phyloP scores from a whole-genome alignment of 2,113 vertebrate species.

The Vicugna pacos region DNA sequence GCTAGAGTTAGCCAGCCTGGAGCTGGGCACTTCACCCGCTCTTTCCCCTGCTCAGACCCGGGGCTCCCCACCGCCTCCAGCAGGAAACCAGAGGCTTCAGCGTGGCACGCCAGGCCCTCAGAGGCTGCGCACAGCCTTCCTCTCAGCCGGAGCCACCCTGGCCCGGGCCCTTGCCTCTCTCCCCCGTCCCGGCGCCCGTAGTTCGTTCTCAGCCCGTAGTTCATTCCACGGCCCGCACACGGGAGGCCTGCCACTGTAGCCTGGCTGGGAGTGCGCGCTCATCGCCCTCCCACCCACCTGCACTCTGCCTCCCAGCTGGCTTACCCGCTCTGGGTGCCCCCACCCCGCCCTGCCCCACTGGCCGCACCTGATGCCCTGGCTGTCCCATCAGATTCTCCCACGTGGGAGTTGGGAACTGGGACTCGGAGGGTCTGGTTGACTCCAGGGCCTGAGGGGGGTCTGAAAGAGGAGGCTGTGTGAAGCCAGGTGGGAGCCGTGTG shows the following conservation, averaged over 20 bases:
- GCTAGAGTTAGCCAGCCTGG: rapidly evolving
- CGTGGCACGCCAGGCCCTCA: rapidly evolving
- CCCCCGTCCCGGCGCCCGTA: rapidly evolving
- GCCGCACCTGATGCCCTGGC: neutral
- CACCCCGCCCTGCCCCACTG: too few species aligned
- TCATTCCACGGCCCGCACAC: rapidly evolving
- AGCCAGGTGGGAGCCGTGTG: neutral
- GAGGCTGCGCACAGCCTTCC: neutral
- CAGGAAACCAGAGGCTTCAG: rapidly evolving
- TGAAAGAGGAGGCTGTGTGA: neutral
- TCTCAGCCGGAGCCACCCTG: neutral
- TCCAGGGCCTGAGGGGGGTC: neutral
- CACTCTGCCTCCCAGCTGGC: neutral
- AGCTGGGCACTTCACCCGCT: neutral
- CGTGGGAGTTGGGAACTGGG: neutral
- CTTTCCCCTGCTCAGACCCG: neutral
- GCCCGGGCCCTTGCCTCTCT: neutral
- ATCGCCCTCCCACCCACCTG: neutral
- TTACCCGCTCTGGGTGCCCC: neutral
- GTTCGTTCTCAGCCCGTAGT: neutral
- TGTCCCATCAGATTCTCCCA: neutral
- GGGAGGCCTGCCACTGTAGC: neutral
- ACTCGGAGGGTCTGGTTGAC: neutral
- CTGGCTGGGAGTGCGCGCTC: neutral
- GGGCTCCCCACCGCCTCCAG: neutral